Evolutionary conservation across 1,140 invertebrate species (phyloP).

Genomic region (Drosophila bipectinata): DNA sequence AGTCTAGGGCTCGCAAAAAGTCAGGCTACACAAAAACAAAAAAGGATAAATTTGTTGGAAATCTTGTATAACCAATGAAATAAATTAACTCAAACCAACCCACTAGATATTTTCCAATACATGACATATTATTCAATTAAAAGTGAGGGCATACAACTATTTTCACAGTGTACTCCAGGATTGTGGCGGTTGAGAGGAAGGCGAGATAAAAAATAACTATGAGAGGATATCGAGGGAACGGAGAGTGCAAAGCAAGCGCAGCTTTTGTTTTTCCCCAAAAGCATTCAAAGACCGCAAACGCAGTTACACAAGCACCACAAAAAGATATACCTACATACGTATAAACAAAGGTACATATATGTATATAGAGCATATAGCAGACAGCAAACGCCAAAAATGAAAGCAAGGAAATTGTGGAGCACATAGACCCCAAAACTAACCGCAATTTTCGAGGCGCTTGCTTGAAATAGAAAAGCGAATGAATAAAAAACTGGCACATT

Average conservation of each 20-base stretch:
- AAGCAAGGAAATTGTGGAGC: not conserved
- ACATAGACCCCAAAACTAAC: slow-evolving; percentile 56
- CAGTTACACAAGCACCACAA: slow-evolving; percentile 65
- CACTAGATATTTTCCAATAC: not conserved
- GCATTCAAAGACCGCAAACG: slow-evolving; percentile 57
- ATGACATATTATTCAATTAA: no score
- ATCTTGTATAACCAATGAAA: not conserved
- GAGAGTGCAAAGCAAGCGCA: slow-evolving; percentile 43
- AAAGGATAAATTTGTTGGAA: not conserved
- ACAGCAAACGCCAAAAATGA: slow-evolving; percentile 38
- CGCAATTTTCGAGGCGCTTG: slow-evolving; percentile 79
- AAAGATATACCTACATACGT: slow-evolving; percentile 20
- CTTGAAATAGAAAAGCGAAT: slow-evolving; percentile 50
- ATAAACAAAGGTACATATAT: slow-evolving; percentile 11
- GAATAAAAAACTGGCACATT: slow-evolving; percentile 11
- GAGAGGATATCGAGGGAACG: slow-evolving; percentile 1
- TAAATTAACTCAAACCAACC: not conserved
- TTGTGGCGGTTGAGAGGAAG: slow-evolving; percentile 62
- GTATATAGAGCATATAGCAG: slow-evolving; percentile 19
- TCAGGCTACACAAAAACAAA: slow-evolving; percentile 3
- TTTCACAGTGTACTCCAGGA: slow-evolving; percentile 3
- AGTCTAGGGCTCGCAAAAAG: slow-evolving; percentile 12
- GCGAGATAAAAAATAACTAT: slow-evolving; percentile 17
- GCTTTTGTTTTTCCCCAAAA: slow-evolving; percentile 73
- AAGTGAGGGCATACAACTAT: not conserved